Base-by-base conservation (phyloP, 2,888 invertebrate genomes). In the Tenthredo mesomela region DNA sequence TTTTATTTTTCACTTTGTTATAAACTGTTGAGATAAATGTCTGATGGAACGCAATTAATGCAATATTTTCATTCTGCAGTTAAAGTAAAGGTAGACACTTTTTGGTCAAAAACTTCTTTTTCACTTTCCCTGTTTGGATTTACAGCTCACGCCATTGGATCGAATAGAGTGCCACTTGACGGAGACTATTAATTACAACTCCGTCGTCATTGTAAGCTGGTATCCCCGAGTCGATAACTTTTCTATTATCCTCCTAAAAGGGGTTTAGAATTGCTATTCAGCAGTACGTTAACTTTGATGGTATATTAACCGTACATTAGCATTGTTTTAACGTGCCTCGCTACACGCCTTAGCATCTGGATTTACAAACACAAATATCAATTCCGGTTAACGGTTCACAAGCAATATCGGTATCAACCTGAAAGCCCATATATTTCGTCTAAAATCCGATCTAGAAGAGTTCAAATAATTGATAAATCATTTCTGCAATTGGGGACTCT, bases 121-220 rank as follows among this genome's bases (percentile, higher is more conserved):
- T 61, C 5, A 25, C 25, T 25, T 61, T 61, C 40, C 67, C 50
- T 47, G 6, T 21, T 33, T 47, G 9, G 33, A n/a, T 21, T 33
- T 25, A 10, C 33, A n/a, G 67, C 21, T 61, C 29, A 65, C 82
- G 82, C 82, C 82, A 82, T 25, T 67, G 82, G 67, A 47, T 82
- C 82, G 82, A 82, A 82, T 82, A 82, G 82, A 82, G 82, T 82
- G 82, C 82, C 82, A 82, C 82, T 82, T 82, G 82, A 82, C 82
- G 82, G 67, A 87, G 89, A 85, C 88, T 87, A 90, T 90, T 90
- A 90, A 90, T 90, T 90, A 90, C 87, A 86, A 86, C 87, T 85
- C 86, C 89, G 87, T 86, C 82, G 82, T 82, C 82, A 67, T 82
- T 82, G 82, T 82, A 82, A 65, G 58, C 87, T 77, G 87, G 85